phyloP scores from a whole-genome alignment of 2,797 vertebrate genomes.

The Pantherophis alleghaniensis region DNA sequence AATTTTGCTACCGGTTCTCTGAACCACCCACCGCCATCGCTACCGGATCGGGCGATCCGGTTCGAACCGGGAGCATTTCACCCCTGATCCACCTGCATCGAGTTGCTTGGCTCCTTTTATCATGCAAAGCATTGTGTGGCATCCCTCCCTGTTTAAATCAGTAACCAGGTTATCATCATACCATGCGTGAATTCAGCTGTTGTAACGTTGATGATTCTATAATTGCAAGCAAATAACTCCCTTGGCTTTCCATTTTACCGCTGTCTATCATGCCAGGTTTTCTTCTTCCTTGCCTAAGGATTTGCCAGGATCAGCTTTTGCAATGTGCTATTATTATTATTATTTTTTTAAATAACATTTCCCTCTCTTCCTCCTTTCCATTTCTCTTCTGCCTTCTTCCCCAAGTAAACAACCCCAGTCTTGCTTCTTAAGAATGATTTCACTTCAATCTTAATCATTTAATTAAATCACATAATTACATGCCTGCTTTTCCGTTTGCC shows the following conservation, averaged over 20 bases:
- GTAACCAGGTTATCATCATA: neutral
- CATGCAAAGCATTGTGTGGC: neutral
- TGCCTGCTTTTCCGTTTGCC: conserved; percentile 10
- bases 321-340: no score
- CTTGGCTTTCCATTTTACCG: neutral
- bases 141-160: neutral
- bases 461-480: conserved; percentile 38
- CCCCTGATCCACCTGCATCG: neutral
- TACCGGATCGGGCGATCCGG: no score
- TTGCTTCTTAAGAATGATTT: conserved; percentile 16
- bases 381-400: neutral
- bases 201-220: neutral
- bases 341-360: neutral
- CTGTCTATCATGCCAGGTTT: neutral
- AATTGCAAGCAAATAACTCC: neutral
- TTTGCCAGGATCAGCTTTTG: neutral
- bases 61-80: no score
- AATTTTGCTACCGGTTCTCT: no score
- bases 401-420: conserved; percentile 11
- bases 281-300: neutral
- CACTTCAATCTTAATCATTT: conserved; percentile 26
- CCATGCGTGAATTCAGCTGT: neutral
- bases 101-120: neutral
- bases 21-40: no score
- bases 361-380: neutral